Base-by-base conservation (phyloP, 2,797 vertebrate genomes). In the Paguma larvata region DNA sequence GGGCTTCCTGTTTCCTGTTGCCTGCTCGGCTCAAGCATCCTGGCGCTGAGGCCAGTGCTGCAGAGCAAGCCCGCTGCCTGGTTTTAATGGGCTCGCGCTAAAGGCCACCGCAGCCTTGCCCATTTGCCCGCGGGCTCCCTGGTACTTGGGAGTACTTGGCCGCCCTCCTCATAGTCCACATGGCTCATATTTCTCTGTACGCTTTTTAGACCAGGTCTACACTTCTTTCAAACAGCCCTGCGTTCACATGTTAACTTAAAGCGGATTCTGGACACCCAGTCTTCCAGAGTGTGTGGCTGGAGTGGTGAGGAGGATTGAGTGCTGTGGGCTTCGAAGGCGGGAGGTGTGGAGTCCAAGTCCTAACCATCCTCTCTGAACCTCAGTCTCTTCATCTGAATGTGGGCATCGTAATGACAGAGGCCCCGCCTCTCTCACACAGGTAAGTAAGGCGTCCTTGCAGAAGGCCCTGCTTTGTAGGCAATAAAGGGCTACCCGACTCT, bases 1-100 rank as follows among this genome's bases (percentile, higher is more conserved):
- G n/a, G 83, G 84, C 97, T 98, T 98, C 97, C 98, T 97, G 97
- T 97, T 98, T 98, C 97, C 98, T 97, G 97, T 96, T 94, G 79
- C 85, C 0, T 4, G 91, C 79, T 65, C 91, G 4, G 21, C 62
- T 16, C 89, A 70, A 89, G 91, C 84, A 80, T 93, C 94, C 92
- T 95, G 95, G 91, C 95, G 75, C 72, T 12, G 65, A 53, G 87
- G 67, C 83, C 93, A 79, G 53, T 3, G 85, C 87, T 5, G 27
- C 88, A 2, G 68, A 56, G 21, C 1, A 48, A 0, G 11, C 32
- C 23, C 0, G 0, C 75, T 19, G 93, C 93, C n/a, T 11, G 25
- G 13, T 44, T 62, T 19, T 6, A 19, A 79, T 1, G 1, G 86
- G 59, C 75, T 27, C 68, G 2, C n/a, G 30, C 63, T 75, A 56